A percentile compares a stretch with the other conserved stretches of the same genome.
phyloP scores from a whole-genome alignment of 1,140 invertebrate genomes.

The Dryas iulia region DNA sequence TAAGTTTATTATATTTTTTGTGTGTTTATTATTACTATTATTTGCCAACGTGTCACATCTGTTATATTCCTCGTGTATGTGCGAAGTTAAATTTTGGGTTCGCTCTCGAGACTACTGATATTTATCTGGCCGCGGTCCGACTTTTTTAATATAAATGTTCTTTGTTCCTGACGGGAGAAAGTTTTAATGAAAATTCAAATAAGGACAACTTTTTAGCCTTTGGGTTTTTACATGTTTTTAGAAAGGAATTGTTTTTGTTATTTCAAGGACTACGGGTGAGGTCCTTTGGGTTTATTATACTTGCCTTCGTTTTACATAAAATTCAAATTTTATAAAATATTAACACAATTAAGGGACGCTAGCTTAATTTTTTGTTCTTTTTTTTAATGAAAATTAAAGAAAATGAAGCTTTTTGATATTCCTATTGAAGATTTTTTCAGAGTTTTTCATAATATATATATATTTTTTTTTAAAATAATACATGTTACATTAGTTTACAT shows the following conservation, averaged over 20 bases:
- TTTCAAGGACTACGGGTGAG: slow-evolving; percentile 53
- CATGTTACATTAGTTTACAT: too few relatives aligned
- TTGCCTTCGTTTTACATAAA: slow-evolving; percentile 19
- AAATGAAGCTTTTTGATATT: background rate
- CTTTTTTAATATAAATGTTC: slow-evolving; percentile 81
- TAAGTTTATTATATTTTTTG: too few relatives aligned
- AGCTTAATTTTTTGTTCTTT: too few relatives aligned
- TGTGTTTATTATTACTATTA: too few relatives aligned
- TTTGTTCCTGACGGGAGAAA: slow-evolving; percentile 79
- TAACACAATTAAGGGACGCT: background rate
- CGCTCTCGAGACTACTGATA: slow-evolving; percentile 78
- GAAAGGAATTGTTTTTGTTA: slow-evolving; percentile 68
- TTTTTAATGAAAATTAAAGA: too few relatives aligned
- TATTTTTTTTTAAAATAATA: too few relatives aligned
- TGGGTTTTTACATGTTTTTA: slow-evolving; percentile 67
- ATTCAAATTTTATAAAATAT: background rate
- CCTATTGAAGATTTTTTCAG: too few relatives aligned
- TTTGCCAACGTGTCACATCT: slow-evolving; percentile 33
- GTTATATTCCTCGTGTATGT: slow-evolving; percentile 42
- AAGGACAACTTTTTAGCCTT: slow-evolving; percentile 79
- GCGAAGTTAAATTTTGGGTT: slow-evolving; percentile 70
- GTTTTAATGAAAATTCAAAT: slow-evolving; percentile 81
- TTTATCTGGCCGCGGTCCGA: slow-evolving; percentile 77
- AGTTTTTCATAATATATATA: too few relatives aligned
- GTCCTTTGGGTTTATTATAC: slow-evolving; percentile 24